Conservation (phyloP, 2,888 invertebrate species). For the Zaprionus bogoriensis region DNA sequence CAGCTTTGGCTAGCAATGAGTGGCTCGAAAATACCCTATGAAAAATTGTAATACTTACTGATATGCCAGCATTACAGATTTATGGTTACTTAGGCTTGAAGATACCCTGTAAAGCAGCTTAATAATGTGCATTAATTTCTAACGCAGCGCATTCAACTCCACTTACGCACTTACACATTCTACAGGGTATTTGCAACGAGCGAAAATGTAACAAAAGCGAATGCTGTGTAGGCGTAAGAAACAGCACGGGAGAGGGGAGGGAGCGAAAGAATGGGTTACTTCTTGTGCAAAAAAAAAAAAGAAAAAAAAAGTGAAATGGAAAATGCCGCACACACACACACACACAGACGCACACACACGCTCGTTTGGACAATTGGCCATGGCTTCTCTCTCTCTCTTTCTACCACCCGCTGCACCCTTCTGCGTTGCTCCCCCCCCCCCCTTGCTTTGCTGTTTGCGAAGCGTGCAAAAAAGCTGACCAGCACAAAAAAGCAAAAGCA, state of each 20-base stretch:
- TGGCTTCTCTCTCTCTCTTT: conserved; percentile 27
- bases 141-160: too few species aligned
- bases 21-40: too few species aligned
- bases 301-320: conserved; percentile 55
- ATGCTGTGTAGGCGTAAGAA: conserved; percentile 34
- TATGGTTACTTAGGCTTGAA: too few species aligned
- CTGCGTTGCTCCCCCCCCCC: not conserved
- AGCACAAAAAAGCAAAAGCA: conserved; percentile 68
- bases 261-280: conserved; percentile 50
- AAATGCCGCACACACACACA: conserved; percentile 37
- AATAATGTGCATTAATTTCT: too few species aligned
- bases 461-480: conserved; percentile 76
- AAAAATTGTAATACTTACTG: too few species aligned
- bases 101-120: not conserved
- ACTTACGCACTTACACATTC: not conserved
- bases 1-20: too few species aligned
- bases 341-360: conserved; percentile 30
- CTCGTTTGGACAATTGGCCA: conserved; percentile 63
- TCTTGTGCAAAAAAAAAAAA: conserved; percentile 32
- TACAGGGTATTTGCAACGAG: conserved; percentile 36
- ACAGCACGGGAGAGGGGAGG: not conserved
- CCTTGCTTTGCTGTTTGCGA: conserved; percentile 36
- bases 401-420: not conserved
- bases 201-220: conserved; percentile 51
- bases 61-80: too few species aligned